Percentiles rank a stretch among this genome's conserved stretches.
Conservation (phyloP, 1,140 invertebrate genomes). For the Myzus persicae region DNA sequence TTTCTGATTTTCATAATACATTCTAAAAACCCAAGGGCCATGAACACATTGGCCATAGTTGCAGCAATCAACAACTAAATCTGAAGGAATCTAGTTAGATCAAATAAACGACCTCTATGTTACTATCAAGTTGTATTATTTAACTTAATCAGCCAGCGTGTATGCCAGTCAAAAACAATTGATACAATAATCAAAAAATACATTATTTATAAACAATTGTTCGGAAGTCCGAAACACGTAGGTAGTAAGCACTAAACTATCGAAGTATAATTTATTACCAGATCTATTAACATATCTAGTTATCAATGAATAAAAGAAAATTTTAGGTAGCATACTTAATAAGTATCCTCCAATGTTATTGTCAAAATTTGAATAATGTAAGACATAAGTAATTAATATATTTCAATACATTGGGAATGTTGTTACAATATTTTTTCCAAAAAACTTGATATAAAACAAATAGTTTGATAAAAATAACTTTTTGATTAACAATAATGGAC, state of each 20-base stretch:
- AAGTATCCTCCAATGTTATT: background rate
- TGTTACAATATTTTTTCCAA: background rate
- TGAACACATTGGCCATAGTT: background rate
- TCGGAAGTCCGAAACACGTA: background rate
- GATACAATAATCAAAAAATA: background rate
- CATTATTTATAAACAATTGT: background rate
- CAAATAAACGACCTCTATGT: too few species aligned
- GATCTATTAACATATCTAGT: background rate
- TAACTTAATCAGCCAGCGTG: too few species aligned
- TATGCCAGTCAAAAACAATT: background rate
- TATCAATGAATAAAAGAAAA: background rate
- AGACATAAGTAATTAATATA: background rate
- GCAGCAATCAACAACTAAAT: background rate
- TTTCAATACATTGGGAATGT: background rate
- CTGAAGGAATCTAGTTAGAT: background rate
- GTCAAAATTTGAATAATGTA: background rate
- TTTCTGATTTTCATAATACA: background rate
- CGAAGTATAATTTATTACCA: background rate
- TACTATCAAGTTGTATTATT: too few species aligned
- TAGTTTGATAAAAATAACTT: background rate
- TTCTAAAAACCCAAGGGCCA: background rate
- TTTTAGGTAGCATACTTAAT: background rate
- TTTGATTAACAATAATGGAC: constrained; percentile 20
- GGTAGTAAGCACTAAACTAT: background rate
- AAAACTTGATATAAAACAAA: background rate